Evolutionary conservation across 2,888 invertebrate genomes (phyloP), one percentile per base, ranked within the genome.

Genomic region (Muschampia plurimacula): DNA sequence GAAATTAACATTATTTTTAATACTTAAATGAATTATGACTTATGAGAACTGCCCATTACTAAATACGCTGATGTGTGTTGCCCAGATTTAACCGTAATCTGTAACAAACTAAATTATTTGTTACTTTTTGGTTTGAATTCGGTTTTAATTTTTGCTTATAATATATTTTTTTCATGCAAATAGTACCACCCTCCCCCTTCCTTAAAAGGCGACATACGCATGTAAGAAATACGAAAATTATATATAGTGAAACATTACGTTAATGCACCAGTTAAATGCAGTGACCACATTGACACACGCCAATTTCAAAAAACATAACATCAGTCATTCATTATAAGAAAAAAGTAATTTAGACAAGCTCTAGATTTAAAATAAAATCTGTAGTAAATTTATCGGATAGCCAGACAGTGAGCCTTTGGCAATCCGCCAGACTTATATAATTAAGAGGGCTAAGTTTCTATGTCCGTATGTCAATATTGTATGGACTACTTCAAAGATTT

Each of bases 371-470:
- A 70, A 71, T 60, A 22, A 22, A 22, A 22, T 66, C 60, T 71
- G 59, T 46, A 13, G 66, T 66, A n/a, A 28, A 71, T 66, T 66
- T 65, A 59, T 66, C 44, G n/a, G 44, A 15, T 44, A 52, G 55
- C 15, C 28, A 28, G 63, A 0, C 36, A 70, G 46, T 46, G 57
- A 64, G 46, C 64, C 36, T 15, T 57, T 70, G 70, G 70, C 70
- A 13, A 65, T 32, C 57, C 64, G 71, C 71, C 71, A 71, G 49
- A 44, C 49, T 66, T 66, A 66, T 70, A 59, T 71, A 71, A 71
- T 71, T 71, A 71, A 71, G 71, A 66, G 71, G 57, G 71, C 65
- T 59, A 71, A 71, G 65, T 71, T 62, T 60, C 49, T 44, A 71
- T 71, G 71, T 66, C 57, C 69, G 44, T 60, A 46, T 71, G 59